These are phyloP conservation scores for Aphrocallistes beatrix DNA, from an alignment of 37 sponge, comb jelly and placozoan genomes.

Conservation along the genomic window DNA sequence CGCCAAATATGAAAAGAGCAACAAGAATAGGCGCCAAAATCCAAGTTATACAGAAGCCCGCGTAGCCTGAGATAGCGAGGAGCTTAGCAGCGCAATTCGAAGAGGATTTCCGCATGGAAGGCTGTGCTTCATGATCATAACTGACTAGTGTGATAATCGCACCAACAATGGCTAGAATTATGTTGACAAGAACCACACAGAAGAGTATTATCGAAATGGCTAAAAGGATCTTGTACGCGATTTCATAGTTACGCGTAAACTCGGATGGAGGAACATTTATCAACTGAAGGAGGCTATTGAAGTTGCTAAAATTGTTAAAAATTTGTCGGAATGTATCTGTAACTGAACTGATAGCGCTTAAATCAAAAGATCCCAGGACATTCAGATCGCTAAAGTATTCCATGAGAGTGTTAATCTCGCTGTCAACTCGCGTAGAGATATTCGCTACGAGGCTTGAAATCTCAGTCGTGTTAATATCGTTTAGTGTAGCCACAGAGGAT, in stretches of 20 bases:
- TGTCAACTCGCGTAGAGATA: neutral
- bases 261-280: neutral
- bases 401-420: neutral
- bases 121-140: neutral
- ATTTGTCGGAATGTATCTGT: neutral
- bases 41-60: neutral
- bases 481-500: neutral
- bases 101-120: neutral
- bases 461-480: neutral
- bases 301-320: neutral
- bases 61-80: neutral
- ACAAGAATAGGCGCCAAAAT: neutral
- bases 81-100: neutral
- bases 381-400: neutral
- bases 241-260: neutral
- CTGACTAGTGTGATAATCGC: neutral
- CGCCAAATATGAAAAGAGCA: neutral
- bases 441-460: neutral
- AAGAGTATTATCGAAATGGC: neutral
- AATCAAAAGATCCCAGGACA: neutral
- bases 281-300: neutral
- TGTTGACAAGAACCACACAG: neutral
- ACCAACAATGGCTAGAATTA: neutral
- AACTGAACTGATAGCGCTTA: neutral
- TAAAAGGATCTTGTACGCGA: neutral